Evolutionary conservation across 2,797 vertebrate species (phyloP).

Genomic region (Epinephelus awoara): DNA sequence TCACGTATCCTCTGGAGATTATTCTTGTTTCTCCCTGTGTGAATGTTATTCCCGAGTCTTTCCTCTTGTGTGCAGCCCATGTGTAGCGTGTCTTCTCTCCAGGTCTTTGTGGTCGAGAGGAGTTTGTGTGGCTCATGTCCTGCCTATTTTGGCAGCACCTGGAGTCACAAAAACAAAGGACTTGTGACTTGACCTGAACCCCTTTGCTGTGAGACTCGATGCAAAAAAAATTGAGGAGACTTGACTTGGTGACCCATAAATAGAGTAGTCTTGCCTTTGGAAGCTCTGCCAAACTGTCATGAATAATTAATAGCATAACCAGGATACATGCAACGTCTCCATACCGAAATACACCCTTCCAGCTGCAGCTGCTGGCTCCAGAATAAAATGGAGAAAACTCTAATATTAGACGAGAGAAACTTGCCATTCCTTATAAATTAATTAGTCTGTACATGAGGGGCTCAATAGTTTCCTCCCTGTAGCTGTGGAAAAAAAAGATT

Average conservation of each 20-base stretch:
- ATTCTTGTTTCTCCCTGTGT: too few species aligned
- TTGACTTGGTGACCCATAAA: background rate
- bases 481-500: too few species aligned
- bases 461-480: background rate
- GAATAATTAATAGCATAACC: constrained; percentile 3
- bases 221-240: background rate
- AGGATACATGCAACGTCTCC: background rate
- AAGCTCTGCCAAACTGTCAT: constrained; percentile 3
- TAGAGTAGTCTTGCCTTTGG: background rate
- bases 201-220: background rate
- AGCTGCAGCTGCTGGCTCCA: background rate
- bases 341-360: background rate
- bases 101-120: too few species aligned
- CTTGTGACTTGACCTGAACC: too few species aligned
- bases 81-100: too few species aligned
- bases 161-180: too few species aligned
- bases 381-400: background rate
- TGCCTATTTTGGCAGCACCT: too few species aligned
- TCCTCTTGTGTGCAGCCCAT: too few species aligned
- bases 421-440: background rate
- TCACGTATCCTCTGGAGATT: too few species aligned
- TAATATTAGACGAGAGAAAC: too few species aligned
- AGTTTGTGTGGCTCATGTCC: too few species aligned
- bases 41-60: too few species aligned
- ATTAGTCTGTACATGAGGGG: background rate